A percentile compares a stretch with the other conserved stretches of the same genome.
Evolutionary conservation across 2,888 invertebrate species (phyloP).

Genomic region (Lycaena phlaeas): DNA sequence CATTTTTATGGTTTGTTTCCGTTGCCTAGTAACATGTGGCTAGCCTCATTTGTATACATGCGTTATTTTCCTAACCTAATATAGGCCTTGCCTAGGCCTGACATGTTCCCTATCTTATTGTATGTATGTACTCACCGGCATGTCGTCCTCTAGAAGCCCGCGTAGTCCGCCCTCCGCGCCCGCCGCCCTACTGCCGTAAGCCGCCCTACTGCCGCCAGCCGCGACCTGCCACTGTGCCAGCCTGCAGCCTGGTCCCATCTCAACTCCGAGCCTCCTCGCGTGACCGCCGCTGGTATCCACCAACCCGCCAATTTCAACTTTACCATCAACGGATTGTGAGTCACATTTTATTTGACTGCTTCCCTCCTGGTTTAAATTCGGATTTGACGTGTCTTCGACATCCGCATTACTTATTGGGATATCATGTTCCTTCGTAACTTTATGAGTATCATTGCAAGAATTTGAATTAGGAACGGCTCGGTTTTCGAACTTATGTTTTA

Average conservation of each 20-base stretch:
- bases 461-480: too few species aligned
- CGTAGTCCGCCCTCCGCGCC: slow-evolving; percentile 53
- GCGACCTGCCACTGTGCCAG: slow-evolving; percentile 58
- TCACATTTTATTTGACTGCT: slow-evolving; percentile 24
- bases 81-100: too few species aligned
- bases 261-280: slow-evolving; percentile 59
- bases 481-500: slow-evolving; percentile 51
- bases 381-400: slow-evolving; percentile 61
- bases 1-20: too few species aligned
- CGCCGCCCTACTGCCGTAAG: slow-evolving; percentile 54
- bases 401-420: slow-evolving; percentile 49
- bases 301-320: slow-evolving; percentile 31
- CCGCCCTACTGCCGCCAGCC: slow-evolving; percentile 51
- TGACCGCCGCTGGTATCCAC: slow-evolving; percentile 40
- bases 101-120: too few species aligned
- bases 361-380: slow-evolving; percentile 43
- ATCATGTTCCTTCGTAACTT: slow-evolving; percentile 35
- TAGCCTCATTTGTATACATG: too few species aligned
- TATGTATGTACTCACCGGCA: slow-evolving; percentile 68
- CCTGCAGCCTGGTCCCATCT: slow-evolving; percentile 61
- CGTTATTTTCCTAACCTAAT: too few species aligned
- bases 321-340: slow-evolving; percentile 27
- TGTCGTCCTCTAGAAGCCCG: slow-evolving; percentile 41
- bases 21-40: too few species aligned
- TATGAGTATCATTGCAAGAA: too few species aligned